phyloP scores from a whole-genome alignment of 2,113 vertebrate genomes.

The Dolichallabes microphthalmus region DNA sequence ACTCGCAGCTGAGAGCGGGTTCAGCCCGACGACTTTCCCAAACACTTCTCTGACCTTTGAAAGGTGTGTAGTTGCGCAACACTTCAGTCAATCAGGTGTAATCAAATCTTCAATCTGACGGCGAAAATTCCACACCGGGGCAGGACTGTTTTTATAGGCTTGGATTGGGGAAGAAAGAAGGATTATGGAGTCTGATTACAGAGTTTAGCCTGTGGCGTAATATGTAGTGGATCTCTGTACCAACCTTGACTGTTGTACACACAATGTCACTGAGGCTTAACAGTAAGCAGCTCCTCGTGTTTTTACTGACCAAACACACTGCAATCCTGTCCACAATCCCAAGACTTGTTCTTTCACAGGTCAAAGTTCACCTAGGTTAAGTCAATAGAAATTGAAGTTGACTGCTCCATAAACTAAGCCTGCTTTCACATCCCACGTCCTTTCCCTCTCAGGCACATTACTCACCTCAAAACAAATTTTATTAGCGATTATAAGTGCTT shows the following conservation, averaged over 20 bases:
- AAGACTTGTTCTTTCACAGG: background rate
- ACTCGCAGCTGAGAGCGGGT: slow-evolving; percentile 30
- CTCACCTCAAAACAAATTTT: background rate
- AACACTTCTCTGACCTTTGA: slow-evolving; percentile 33
- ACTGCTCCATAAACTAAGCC: background rate
- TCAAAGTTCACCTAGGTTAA: background rate
- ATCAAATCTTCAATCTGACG: slow-evolving; percentile 1
- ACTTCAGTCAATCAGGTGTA: slow-evolving; percentile 9
- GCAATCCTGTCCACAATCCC: background rate
- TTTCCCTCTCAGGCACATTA: no score
- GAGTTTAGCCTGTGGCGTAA: background rate
- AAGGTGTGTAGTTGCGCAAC: slow-evolving; percentile 16
- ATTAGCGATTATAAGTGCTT: background rate
- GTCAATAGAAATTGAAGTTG: background rate
- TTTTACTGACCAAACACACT: background rate
- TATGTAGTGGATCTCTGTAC: background rate
- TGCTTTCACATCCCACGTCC: background rate
- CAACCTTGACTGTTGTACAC: background rate
- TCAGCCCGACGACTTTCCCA: slow-evolving; percentile 2
- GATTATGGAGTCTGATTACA: background rate
- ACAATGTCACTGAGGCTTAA: background rate
- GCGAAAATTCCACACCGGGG: background rate
- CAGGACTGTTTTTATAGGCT: slow-evolving; percentile 1
- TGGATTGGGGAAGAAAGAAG: background rate
- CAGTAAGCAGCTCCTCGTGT: background rate